These are phyloP conservation scores for Oscheius sp. DNA, from an alignment of 2,888 invertebrate genomes.

Conservation along the genomic window DNA sequence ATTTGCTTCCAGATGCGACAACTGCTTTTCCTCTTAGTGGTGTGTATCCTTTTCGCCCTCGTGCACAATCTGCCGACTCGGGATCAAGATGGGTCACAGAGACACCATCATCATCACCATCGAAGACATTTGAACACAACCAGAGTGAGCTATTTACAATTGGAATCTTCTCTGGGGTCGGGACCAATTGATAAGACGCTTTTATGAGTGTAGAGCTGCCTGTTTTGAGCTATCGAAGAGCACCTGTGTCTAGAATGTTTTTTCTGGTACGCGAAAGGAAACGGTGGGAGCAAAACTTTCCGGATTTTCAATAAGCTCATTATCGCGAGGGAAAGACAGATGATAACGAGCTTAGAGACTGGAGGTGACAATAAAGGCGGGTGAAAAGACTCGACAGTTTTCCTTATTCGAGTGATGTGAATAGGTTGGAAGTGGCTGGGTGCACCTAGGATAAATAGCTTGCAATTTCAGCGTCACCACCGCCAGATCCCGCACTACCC, in stretches of 20 bases:
- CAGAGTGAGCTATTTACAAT: slow-evolving; percentile 8
- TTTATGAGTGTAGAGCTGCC: slow-evolving; percentile 30
- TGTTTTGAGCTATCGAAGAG: slow-evolving; percentile 13
- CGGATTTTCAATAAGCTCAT: neutral
- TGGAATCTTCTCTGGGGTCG: slow-evolving; percentile 3
- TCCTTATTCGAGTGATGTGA: neutral
- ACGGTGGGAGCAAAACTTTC: neutral
- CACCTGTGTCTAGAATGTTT: neutral
- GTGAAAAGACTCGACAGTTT: too few relatives aligned
- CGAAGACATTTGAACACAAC: slow-evolving; percentile 2
- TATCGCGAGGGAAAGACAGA: too few relatives aligned
- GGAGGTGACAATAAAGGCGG: too few relatives aligned
- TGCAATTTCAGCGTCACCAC: slow-evolving; percentile 31
- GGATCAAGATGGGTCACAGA: neutral
- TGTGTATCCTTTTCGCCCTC: slow-evolving; percentile 15
- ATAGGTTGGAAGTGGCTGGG: too few relatives aligned
- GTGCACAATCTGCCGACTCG: slow-evolving; percentile 17
- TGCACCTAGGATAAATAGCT: too few relatives aligned
- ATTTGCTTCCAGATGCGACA: slow-evolving; percentile 24
- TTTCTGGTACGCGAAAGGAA: neutral
- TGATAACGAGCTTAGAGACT: too few relatives aligned
- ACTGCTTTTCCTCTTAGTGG: slow-evolving; percentile 11
- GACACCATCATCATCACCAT: slow-evolving; percentile 12
- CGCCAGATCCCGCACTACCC: slow-evolving; percentile 38
- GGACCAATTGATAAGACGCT: slow-evolving; percentile 1